Evolutionary conservation across 2,888 invertebrate genomes (phyloP), one percentile per base, ranked within the genome.

Genomic region (Oithona nana): DNA sequence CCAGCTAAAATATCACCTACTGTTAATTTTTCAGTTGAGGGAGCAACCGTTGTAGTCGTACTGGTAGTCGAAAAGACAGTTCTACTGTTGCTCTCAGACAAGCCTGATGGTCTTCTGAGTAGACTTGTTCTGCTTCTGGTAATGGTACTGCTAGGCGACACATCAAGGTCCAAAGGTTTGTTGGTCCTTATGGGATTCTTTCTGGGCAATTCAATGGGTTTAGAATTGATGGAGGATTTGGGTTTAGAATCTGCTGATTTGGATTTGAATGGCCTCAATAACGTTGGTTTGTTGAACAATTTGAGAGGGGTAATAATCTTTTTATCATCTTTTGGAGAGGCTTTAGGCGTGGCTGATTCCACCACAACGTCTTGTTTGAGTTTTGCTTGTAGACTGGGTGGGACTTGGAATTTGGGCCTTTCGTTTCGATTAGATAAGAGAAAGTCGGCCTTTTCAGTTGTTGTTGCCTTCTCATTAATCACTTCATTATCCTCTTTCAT

Each of bases 101-200:
- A 6, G 16, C 16, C 8, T 51, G 31, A 49, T 56, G 11, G 55
- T 48, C 51, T 61, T 61, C 50, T 62, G 61, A 59, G 51, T 59
- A 39, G 26, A 39, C 54, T 26, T n/a, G 31, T 28, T 24, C 8
- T 30, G 56, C 13, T 51, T 31, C 26, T 62, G n/a, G 29, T 57
- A 31, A 48, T 60, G 57, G 49, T 54, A 20, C 26, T 54, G 11
- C 54, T 54, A 1, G 54, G 54, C 3, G 54, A 54, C 16, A 26
- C 24, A 24, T 20, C 22, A 20, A 54, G 26, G 11, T 54, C 54
- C 26, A 54, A 26, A 54, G 54, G 54, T 11, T 26, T 24, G 30
- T 31, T 31, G 28, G 52, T 22, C 11, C 13, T 13, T 13, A 30
- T 26, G 48, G 2, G 31, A 30, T 2, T 30, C 28, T n/a, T 39